Evolutionary conservation across 1,140 invertebrate species (phyloP), one percentile per base, ranked within the genome.

Genomic region (Ooceraea biroi): DNA sequence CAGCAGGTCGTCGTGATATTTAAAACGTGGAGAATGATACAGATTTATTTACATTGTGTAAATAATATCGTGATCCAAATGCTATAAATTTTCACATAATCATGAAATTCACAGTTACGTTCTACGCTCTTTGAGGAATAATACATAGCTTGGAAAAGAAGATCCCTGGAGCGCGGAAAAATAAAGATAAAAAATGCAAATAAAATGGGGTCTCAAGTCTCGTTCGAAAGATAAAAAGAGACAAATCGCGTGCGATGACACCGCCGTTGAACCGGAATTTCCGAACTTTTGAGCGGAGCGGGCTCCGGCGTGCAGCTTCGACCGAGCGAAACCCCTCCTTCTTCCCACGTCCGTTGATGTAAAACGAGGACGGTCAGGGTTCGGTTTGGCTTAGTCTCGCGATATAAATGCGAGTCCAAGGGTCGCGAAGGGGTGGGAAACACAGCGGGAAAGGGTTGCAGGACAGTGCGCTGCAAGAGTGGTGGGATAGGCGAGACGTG

Each of bases 371-470:
- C 19, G 30, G 74, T 80, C 36, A 71, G 50, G 50, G 14, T 69
- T 44, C 36, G 50, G 65, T 58, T 76, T 65, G 48, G 58, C 58
- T 76, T 61, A 61, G 58, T 65, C 25, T 46, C 36, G 72, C 36
- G 72, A 76, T 65, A 65, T 65, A 76, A 83, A 83, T 76, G 41
- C 57, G 41, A 46, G n/a, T 41, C 52, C 63, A 19, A 14, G 61
- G 60, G 36, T 19, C 17, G 17, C 22, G 30, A 55, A 50, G 48
- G 52, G 41, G 12, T 52, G 58, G 27, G 46, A 30, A 41, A 30
- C 30, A 52, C 2, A 55, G 65, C 46, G 14, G 41, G 76, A 69
- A 80, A 80, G 63, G 76, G 76, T 80, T 80, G 76, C 61, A 57
- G 76, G 76, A 80, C 76, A 80, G 50, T 52, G 30, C 48, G 65